These are phyloP conservation scores for Helicoverpa zea DNA, from an alignment of 1,140 invertebrate species.

Conservation along the genomic window DNA sequence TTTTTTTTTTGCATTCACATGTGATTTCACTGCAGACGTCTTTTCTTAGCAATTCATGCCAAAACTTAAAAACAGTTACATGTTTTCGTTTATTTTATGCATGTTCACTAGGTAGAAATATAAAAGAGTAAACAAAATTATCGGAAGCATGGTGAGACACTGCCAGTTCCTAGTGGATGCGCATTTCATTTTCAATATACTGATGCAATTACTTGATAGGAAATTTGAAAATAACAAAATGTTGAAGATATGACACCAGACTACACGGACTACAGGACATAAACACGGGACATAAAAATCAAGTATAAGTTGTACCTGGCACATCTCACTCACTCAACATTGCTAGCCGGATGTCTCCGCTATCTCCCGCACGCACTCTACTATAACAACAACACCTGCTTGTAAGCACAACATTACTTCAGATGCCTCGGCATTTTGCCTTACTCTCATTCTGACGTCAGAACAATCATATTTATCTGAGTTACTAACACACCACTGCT, in stretches of 20 bases:
- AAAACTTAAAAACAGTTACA: conserved; percentile 50
- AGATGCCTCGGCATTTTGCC: not conserved
- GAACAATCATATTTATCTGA: conserved; percentile 10
- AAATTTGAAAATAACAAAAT: conserved; percentile 12
- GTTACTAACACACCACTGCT: conserved; percentile 59
- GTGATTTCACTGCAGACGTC: conserved; percentile 85
- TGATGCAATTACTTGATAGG: conserved; percentile 37
- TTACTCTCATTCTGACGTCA: conserved; percentile 4
- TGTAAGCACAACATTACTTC: conserved; percentile 15
- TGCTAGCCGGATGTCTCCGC: conserved; percentile 22
- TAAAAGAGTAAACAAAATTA: conserved; percentile 55
- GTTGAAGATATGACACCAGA: conserved; percentile 45
- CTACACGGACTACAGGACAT: conserved; percentile 19
- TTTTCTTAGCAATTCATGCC: conserved; percentile 82
- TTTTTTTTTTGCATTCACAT: conserved; percentile 84
- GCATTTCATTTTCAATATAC: conserved; percentile 79
- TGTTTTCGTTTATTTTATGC: conserved; percentile 62
- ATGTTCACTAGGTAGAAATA: conserved; percentile 69
- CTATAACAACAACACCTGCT: conserved; percentile 12
- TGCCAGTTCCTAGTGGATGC: conserved; percentile 70
- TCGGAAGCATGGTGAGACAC: conserved; percentile 63
- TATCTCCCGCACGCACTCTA: not conserved
- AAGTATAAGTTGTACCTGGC: conserved; percentile 25
- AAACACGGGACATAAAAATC: conserved; percentile 37
- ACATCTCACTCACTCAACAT: conserved; percentile 38